Evolutionary conservation across 2,888 invertebrate genomes (phyloP).

Genomic region (Lepas anatifera): DNA sequence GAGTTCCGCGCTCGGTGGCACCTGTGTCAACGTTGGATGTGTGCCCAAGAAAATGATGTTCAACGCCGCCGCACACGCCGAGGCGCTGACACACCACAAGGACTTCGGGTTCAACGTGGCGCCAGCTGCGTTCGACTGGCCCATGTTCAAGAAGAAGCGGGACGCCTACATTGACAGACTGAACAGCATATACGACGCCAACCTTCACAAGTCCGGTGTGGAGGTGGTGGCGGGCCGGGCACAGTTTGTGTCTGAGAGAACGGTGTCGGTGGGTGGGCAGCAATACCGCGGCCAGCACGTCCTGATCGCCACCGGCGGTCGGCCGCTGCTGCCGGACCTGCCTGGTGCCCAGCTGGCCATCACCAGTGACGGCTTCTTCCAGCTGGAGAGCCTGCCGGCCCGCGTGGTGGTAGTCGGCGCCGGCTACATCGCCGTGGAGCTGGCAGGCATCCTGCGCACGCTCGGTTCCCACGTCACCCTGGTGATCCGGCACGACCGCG

Average conservation of each 20-base stretch:
- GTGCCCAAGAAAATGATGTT: constrained; percentile 45
- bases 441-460: constrained; percentile 41
- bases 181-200: constrained; percentile 39
- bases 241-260: constrained; percentile 32
- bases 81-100: constrained; percentile 37
- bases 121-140: constrained; percentile 28
- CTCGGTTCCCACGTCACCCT: constrained; percentile 39
- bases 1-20: constrained; percentile 39
- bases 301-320: constrained; percentile 41
- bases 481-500: constrained; percentile 38
- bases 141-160: constrained; percentile 33
- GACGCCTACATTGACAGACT: constrained; percentile 40
- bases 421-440: constrained; percentile 44
- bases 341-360: constrained; percentile 41
- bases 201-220: constrained; percentile 37
- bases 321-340: constrained; percentile 33
- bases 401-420: constrained; percentile 41
- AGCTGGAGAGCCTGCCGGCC: constrained; percentile 40
- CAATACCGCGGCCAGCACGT: constrained; percentile 37
- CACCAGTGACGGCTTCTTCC: constrained; percentile 44
- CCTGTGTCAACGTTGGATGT: constrained; percentile 45
- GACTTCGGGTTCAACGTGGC: constrained; percentile 40
- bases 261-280: constrained; percentile 36
- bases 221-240: constrained; percentile 32
- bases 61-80: constrained; percentile 39